Evolutionary conservation across 2,797 vertebrate species (phyloP).

Genomic region (Macropus fuliginosus): DNA sequence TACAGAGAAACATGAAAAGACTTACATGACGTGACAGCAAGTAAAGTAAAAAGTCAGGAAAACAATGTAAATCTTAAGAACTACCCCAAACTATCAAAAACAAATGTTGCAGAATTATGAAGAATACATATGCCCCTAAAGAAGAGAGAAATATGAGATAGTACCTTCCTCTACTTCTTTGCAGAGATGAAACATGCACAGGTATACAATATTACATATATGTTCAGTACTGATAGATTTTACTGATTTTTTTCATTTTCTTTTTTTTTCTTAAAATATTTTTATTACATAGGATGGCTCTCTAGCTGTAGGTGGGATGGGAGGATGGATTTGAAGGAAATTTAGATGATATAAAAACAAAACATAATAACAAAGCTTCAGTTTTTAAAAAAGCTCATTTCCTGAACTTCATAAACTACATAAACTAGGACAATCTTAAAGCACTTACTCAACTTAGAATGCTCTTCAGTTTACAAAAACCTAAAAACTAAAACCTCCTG

Average conservation of each 20-base stretch:
- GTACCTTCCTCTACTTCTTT: not conserved
- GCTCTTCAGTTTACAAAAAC: not conserved
- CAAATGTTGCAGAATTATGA: not conserved
- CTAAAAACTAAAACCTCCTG: not conserved
- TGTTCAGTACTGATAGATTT: too few relatives aligned
- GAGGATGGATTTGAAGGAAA: not conserved
- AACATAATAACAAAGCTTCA: constrained; percentile 29
- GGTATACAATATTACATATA: too few relatives aligned
- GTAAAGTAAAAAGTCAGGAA: not conserved
- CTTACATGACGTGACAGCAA: not conserved
- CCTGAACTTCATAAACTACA: not conserved
- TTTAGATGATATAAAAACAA: not conserved
- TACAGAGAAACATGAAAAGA: not conserved
- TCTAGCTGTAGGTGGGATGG: not conserved
- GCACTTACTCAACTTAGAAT: not conserved
- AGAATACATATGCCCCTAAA: not conserved
- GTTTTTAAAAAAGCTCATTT: constrained; percentile 30
- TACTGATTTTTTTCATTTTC: too few relatives aligned
- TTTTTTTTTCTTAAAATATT: not conserved
- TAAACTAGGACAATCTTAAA: not conserved
- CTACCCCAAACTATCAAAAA: not conserved
- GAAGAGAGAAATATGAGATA: too few relatives aligned
- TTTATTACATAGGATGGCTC: not conserved
- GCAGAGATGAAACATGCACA: not conserved
- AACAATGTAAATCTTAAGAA: not conserved